phyloP scores from a whole-genome alignment of 2,888 invertebrate genomes.

The Tuta absoluta region DNA sequence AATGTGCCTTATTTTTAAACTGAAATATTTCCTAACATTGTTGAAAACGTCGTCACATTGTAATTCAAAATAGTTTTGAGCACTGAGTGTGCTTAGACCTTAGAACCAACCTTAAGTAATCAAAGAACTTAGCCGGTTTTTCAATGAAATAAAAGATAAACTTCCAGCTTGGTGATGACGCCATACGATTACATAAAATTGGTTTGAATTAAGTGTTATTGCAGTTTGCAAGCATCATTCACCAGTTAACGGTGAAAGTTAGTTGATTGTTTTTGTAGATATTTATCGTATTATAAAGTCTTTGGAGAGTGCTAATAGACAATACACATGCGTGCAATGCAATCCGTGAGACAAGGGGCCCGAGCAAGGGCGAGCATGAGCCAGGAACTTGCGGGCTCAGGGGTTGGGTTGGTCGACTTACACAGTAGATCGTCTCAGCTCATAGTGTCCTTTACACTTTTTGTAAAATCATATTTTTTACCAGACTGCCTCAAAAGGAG shows the following conservation, averaged over 20 bases:
- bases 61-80: not conserved
- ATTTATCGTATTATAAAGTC: constrained; percentile 41
- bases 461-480: too few relatives aligned
- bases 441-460: too few relatives aligned
- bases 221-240: constrained; percentile 71
- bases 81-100: constrained; percentile 6
- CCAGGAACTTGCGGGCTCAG: too few relatives aligned
- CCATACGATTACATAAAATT: not conserved
- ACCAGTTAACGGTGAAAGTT: constrained; percentile 69
- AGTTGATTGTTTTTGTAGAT: constrained; percentile 57
- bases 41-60: not conserved
- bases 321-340: constrained; percentile 78
- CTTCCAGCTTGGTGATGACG: too few relatives aligned
- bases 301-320: constrained; percentile 64
- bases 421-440: too few relatives aligned
- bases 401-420: too few relatives aligned
- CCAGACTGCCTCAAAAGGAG: too few relatives aligned
- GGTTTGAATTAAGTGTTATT: constrained; percentile 51
- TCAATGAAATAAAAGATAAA: too few relatives aligned
- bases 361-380: too few relatives aligned
- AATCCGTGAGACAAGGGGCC: constrained; percentile 48
- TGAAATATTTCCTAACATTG: not conserved
- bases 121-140: too few relatives aligned
- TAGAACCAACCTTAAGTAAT: not conserved
- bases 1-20: constrained; percentile 53